Conservation (phyloP, 2,797 vertebrate genomes). For the Sternarchorhynchus goeldii region DNA sequence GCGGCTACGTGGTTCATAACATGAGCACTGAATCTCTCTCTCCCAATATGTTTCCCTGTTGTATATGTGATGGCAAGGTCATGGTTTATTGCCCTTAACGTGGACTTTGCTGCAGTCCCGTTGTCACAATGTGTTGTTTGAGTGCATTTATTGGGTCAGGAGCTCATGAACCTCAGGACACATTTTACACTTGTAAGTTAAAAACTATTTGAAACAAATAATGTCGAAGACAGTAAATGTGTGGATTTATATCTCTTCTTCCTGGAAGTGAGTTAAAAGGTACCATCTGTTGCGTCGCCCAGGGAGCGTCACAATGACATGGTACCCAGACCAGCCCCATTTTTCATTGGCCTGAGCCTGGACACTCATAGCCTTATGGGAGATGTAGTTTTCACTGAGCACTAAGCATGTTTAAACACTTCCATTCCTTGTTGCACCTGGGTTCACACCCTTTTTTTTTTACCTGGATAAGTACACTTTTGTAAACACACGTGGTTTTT, state of each 20-base stretch:
- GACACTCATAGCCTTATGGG: slow-evolving; percentile 2
- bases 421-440: slow-evolving; percentile 27
- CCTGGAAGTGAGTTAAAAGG: neutral
- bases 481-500: neutral
- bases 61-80: too few relatives aligned
- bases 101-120: too few relatives aligned
- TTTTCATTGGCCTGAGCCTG: slow-evolving; percentile 8
- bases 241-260: too few relatives aligned
- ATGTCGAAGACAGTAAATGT: too few relatives aligned
- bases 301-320: slow-evolving; percentile 2
- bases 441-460: slow-evolving; percentile 13
- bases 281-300: neutral
- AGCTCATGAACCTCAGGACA: too few relatives aligned
- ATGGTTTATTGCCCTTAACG: too few relatives aligned
- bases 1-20: slow-evolving; percentile 7
- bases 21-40: neutral
- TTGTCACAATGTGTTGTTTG: too few relatives aligned
- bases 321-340: slow-evolving; percentile 19
- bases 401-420: slow-evolving; percentile 35
- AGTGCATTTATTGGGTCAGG: too few relatives aligned
- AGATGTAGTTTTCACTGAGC: slow-evolving; percentile 28
- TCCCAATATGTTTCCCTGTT: neutral
- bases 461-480: neutral
- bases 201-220: too few relatives aligned
- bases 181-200: too few relatives aligned